Conservation (phyloP, 1,140 invertebrate species). For the Lasioglossum albipes region DNA sequence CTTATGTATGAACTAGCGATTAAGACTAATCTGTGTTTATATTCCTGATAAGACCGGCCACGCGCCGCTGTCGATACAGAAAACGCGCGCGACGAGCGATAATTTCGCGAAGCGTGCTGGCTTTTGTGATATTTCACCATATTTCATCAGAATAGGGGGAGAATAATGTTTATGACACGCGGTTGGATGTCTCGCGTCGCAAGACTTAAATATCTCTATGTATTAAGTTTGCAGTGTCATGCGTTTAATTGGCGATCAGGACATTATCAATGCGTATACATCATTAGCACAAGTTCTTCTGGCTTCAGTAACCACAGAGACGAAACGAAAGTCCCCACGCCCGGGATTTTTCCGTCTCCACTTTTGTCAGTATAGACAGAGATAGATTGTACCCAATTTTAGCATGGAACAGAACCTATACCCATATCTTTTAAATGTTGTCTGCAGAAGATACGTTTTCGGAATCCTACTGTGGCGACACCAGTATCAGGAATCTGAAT, state of each 20-base stretch:
- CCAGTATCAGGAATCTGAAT: too few species aligned
- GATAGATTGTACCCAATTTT: too few species aligned
- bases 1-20: not conserved
- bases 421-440: too few species aligned
- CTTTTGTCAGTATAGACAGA: too few species aligned
- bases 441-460: too few species aligned
- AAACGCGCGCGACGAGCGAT: not conserved
- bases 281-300: not conserved
- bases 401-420: too few species aligned
- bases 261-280: not conserved
- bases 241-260: not conserved
- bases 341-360: too few species aligned
- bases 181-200: not conserved
- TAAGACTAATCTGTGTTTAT: constrained; percentile 35
- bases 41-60: constrained; percentile 56
- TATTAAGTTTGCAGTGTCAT: constrained; percentile 20
- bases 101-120: constrained; percentile 33
- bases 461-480: too few species aligned
- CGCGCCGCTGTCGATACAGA: constrained; percentile 60
- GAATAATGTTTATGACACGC: constrained; percentile 48
- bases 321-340: too few species aligned
- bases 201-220: not conserved
- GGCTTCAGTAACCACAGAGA: not conserved
- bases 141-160: constrained; percentile 32
- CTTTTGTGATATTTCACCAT: not conserved